phyloP scores from a whole-genome alignment of 2,797 vertebrate genomes.

The Tachyglossus aculeatus region DNA sequence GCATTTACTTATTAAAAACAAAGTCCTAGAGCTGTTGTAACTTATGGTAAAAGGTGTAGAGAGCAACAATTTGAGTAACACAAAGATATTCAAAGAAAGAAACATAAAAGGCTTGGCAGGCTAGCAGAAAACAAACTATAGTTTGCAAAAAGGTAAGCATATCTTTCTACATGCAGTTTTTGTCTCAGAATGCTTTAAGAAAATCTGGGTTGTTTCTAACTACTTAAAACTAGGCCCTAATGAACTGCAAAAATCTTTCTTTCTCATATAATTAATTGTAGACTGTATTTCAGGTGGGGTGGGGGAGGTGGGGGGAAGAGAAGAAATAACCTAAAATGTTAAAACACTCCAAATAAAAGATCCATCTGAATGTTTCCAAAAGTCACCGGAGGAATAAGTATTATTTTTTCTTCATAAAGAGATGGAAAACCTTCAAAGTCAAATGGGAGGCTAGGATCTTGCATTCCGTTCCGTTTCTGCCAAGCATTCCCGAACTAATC shows the following conservation, averaged over 20 bases:
- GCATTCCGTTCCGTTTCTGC: constrained; percentile 97
- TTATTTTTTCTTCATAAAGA: constrained; percentile 45
- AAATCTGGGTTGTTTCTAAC: constrained; percentile 42
- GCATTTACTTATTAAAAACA: constrained; percentile 10
- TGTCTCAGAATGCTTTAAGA: constrained; percentile 42
- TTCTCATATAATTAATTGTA: constrained; percentile 50
- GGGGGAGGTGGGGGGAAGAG: background rate
- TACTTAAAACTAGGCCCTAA: constrained; percentile 63
- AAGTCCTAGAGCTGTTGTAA: constrained; percentile 24
- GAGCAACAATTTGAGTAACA: constrained; percentile 48
- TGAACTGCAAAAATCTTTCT: constrained; percentile 62
- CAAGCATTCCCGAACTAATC: constrained; percentile 96
- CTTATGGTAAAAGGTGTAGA: constrained; percentile 49
- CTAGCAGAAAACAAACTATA: constrained; percentile 53
- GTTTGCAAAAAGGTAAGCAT: constrained; percentile 55
- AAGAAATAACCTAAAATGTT: constrained; percentile 43
- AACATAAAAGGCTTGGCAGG: constrained; percentile 51
- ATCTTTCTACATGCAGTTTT: constrained; percentile 60
- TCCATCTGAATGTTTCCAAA: constrained; percentile 53
- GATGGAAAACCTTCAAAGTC: constrained; percentile 30
- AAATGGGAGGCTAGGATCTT: constrained; percentile 80
- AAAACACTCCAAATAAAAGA: constrained; percentile 58
- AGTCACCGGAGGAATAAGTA: constrained; percentile 44
- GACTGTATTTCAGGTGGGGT: constrained; percentile 27
- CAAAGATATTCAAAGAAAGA: constrained; percentile 47